These are phyloP conservation scores for Craterocephalus amniculus DNA, from an alignment of 2,797 vertebrate genomes.

Conservation along the genomic window DNA sequence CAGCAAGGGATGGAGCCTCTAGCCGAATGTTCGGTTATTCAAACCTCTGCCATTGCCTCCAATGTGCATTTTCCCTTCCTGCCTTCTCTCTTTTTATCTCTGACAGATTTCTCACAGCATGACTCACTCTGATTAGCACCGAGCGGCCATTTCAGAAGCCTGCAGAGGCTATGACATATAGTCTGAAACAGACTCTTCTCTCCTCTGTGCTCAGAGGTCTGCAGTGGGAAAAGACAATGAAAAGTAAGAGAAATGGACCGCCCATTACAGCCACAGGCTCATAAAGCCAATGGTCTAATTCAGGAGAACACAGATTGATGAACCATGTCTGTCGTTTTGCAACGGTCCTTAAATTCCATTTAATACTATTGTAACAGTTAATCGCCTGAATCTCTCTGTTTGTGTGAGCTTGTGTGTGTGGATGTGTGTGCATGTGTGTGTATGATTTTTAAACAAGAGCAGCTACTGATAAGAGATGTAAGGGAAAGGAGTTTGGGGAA, in stretches of 20 bases:
- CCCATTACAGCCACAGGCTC: conserved; percentile 26
- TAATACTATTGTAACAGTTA: conserved; percentile 53
- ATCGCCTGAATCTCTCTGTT: conserved; percentile 42
- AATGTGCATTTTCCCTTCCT: conserved; percentile 15
- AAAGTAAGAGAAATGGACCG: conserved; percentile 21
- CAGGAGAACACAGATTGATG: conserved; percentile 51
- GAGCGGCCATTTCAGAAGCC: conserved; percentile 68
- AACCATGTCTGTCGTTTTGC: conserved; percentile 65
- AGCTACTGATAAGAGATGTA: conserved; percentile 30
- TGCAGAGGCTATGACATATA: conserved; percentile 39
- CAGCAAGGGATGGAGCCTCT: conserved; percentile 24
- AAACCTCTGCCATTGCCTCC: conserved; percentile 30
- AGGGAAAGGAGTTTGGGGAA: conserved; percentile 14
- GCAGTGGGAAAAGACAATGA: background rate
- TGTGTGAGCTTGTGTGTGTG: conserved; percentile 22
- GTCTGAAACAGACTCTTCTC: conserved; percentile 20
- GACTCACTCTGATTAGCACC: conserved; percentile 68
- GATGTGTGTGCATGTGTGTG: conserved; percentile 27
- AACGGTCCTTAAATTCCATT: conserved; percentile 69
- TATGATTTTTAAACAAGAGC: conserved; percentile 42
- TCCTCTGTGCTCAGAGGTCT: conserved; percentile 20
- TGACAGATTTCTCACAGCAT: conserved; percentile 61
- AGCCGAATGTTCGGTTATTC: conserved; percentile 47
- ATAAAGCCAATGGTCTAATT: conserved; percentile 55
- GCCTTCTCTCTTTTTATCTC: conserved; percentile 46